phyloP scores from a whole-genome alignment of 1,140 invertebrate species.

The Idris sp. region DNA sequence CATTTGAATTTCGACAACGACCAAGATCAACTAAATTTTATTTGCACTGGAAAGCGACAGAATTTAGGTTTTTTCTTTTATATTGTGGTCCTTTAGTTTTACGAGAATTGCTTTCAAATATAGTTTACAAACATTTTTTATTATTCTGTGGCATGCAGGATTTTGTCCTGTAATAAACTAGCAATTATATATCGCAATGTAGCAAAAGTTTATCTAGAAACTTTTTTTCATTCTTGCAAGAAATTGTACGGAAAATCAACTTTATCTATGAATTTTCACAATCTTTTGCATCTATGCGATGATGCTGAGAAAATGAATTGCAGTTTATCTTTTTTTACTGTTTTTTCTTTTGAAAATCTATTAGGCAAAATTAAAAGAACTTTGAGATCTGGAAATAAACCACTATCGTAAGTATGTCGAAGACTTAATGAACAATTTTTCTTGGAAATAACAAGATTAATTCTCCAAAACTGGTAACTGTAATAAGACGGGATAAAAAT shows the following conservation, averaged over 20 bases:
- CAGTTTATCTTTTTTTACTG: neutral
- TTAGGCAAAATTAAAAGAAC: conserved; percentile 16
- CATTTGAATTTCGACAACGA: conserved; percentile 2
- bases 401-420: conserved; percentile 24
- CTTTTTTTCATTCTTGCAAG: neutral
- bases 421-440: conserved; percentile 21
- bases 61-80: conserved; percentile 4
- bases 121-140: neutral
- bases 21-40: neutral
- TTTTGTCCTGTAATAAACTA: neutral
- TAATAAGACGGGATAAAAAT: too few relatives aligned
- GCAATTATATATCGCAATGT: neutral
- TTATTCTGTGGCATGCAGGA: neutral
- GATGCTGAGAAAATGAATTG: neutral
- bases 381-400: conserved; percentile 21
- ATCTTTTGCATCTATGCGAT: neutral
- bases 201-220: neutral
- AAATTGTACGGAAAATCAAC: neutral
- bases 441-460: too few relatives aligned
- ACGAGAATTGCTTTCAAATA: neutral
- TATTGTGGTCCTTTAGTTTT: conserved; percentile 1
- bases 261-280: neutral
- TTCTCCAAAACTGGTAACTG: too few relatives aligned
- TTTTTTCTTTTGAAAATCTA: conserved; percentile 25
- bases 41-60: neutral